Evolutionary conservation across 2,888 invertebrate genomes (phyloP).

Genomic region (Poecilus cupreus): DNA sequence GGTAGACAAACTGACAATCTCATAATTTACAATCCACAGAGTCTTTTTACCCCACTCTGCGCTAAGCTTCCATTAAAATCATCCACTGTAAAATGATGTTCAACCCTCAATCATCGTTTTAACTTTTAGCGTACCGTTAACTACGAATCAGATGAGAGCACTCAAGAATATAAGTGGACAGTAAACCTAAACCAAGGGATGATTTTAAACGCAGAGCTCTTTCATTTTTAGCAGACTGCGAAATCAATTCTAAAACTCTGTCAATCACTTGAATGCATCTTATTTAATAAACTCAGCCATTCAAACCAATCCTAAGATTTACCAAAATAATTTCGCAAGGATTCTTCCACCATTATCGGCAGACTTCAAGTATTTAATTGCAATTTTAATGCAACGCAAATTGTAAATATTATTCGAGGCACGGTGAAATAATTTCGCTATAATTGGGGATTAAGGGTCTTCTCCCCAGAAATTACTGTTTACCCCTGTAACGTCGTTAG

Average conservation of each 20-base stretch:
- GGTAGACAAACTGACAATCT: too few relatives aligned
- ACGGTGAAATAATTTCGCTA: slow-evolving; percentile 56
- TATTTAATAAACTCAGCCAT: background rate
- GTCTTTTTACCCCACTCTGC: too few relatives aligned
- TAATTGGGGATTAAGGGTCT: slow-evolving; percentile 53
- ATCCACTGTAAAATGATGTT: too few relatives aligned
- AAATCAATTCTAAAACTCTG: background rate
- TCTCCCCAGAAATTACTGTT: slow-evolving; percentile 46
- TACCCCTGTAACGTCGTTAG: slow-evolving; percentile 32
- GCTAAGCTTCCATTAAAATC: too few relatives aligned
- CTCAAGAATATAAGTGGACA: background rate
- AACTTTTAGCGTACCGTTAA: background rate
- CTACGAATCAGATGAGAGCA: background rate
- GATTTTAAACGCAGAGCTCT: slow-evolving; percentile 1
- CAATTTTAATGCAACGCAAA: slow-evolving; percentile 43
- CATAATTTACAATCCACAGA: too few relatives aligned
- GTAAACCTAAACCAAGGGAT: background rate
- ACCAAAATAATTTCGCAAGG: background rate
- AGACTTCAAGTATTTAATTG: slow-evolving; percentile 24
- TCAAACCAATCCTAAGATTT: background rate
- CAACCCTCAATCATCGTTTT: background rate
- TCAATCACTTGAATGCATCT: slow-evolving; percentile 8
- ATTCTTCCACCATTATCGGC: background rate
- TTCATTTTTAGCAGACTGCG: slow-evolving; percentile 7
- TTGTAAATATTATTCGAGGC: slow-evolving; percentile 52